A percentile compares a stretch with the other conserved stretches of the same genome.
Conservation (phyloP, 2,113 vertebrate genomes). For the Hoplias malabaricus region DNA sequence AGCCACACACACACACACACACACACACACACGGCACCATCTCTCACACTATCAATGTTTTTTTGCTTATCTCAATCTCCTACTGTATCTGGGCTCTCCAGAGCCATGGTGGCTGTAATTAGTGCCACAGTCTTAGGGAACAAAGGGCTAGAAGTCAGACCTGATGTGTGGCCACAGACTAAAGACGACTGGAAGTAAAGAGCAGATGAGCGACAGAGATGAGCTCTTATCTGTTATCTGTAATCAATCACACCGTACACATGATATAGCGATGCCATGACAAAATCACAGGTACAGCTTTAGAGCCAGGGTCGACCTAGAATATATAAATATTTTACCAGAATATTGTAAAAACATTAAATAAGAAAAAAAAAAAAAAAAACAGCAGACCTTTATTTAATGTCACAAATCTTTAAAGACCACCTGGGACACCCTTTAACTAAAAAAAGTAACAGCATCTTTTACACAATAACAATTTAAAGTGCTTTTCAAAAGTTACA, state of each 20-base stretch:
- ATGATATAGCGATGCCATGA: neutral
- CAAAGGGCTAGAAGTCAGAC: constrained; percentile 21
- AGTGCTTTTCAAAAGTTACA: too few relatives aligned
- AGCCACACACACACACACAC: constrained; percentile 16
- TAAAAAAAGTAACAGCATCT: too few relatives aligned
- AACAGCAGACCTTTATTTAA: too few relatives aligned
- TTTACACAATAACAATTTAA: too few relatives aligned
- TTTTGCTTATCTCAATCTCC: constrained; percentile 22
- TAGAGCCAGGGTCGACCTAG: too few relatives aligned
- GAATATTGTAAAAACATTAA: too few relatives aligned
- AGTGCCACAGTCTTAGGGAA: constrained; percentile 25
- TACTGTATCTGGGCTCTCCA: neutral
- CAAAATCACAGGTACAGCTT: neutral
- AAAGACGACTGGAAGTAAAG: constrained; percentile 21
- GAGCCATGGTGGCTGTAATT: constrained; percentile 26
- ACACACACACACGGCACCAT: neutral
- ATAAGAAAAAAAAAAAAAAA: too few relatives aligned
- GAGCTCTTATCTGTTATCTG: constrained; percentile 39
- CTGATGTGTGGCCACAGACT: constrained; percentile 19
- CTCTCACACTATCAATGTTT: constrained; percentile 20
- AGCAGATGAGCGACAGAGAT: constrained; percentile 13
- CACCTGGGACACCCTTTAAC: too few relatives aligned
- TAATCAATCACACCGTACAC: constrained; percentile 30
- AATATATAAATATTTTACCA: too few relatives aligned
- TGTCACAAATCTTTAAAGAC: too few relatives aligned